Percentiles rank a stretch among this genome's conserved stretches.
These are phyloP conservation scores for Cantharis rustica DNA, from an alignment of 2,888 invertebrate species.

Conservation along the genomic window DNA sequence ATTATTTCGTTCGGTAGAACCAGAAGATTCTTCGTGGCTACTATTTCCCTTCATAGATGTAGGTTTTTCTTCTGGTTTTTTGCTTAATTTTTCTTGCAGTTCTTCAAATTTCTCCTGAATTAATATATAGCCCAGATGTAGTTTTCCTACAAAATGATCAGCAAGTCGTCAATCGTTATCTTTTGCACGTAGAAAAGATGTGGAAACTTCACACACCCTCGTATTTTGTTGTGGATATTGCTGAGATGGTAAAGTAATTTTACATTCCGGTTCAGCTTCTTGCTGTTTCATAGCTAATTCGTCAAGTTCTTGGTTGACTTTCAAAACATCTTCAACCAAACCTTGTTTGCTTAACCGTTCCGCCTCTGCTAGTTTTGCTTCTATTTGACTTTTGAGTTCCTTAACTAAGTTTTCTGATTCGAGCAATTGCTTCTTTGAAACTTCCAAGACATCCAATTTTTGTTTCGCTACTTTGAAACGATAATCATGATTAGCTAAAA, in stretches of 20 bases:
- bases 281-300: neutral
- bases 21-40: neutral
- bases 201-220: neutral
- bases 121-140: neutral
- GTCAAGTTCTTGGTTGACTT: neutral
- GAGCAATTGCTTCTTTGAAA: neutral
- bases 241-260: neutral
- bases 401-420: neutral
- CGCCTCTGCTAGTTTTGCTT: neutral
- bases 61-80: accelerated
- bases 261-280: neutral
- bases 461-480: neutral
- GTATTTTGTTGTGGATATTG: neutral
- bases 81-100: neutral
- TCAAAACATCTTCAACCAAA: neutral
- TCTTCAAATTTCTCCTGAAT: neutral
- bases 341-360: neutral
- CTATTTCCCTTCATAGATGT: neutral
- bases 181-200: neutral
- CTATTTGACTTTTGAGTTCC: neutral
- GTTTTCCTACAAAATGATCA: neutral
- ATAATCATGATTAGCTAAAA: neutral
- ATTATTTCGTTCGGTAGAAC: neutral
- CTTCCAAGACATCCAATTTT: neutral
- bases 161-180: neutral